phyloP scores from a whole-genome alignment of 2,888 invertebrate species.

The Dioctria linearis region DNA sequence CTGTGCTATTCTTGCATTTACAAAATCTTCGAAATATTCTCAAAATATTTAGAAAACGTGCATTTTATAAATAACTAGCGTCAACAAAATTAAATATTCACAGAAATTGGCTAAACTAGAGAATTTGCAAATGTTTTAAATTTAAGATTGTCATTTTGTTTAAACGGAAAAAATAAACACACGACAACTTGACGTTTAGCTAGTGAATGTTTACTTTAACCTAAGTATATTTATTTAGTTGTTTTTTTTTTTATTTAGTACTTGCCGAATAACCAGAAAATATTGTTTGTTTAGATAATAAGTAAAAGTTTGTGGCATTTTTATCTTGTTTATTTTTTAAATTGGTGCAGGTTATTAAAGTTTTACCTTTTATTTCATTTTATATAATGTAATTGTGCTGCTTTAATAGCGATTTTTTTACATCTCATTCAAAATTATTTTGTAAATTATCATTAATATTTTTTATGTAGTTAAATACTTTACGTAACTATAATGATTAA shows the following conservation, averaged over 20 bases:
- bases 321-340: conserved; percentile 16
- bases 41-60: no score
- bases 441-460: not conserved
- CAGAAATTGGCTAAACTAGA: not conserved
- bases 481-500: conserved; percentile 18
- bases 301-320: not conserved
- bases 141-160: conserved; percentile 36
- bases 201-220: conserved; percentile 2
- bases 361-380: not conserved
- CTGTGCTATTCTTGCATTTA: no score
- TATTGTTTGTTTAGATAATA: not conserved
- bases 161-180: not conserved
- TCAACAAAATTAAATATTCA: no score
- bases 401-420: conserved; percentile 3
- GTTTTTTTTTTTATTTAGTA: no score
- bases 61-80: no score
- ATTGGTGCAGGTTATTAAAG: conserved; percentile 4
- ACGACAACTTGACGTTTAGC: not conserved
- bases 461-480: not conserved
- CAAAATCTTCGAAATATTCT: no score
- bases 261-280: not conserved
- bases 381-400: not conserved
- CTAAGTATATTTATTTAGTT: not conserved
- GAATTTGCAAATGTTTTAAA: conserved; percentile 13
- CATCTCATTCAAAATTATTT: not conserved